Percentiles rank a stretch among this genome's conserved stretches.
Conservation (phyloP, 2,113 vertebrate species). For the Anoplopoma fimbria region DNA sequence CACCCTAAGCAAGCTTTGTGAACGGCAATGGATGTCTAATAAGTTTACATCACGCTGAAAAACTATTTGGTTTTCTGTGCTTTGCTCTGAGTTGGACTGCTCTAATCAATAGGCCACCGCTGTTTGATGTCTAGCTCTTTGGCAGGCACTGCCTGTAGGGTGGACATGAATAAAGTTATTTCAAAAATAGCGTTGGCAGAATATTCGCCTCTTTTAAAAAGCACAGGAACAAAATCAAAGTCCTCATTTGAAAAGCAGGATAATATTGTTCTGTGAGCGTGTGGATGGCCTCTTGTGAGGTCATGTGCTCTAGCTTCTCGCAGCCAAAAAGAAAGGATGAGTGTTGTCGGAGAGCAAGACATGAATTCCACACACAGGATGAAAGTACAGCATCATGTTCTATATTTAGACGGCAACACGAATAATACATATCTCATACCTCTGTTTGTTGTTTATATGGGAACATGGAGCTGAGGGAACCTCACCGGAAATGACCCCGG, state of each 20-base stretch:
- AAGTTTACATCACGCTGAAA: slow-evolving; percentile 12
- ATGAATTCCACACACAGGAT: slow-evolving; percentile 5
- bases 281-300: not conserved
- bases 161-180: slow-evolving; percentile 34
- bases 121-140: slow-evolving; percentile 54
- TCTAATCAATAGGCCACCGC: slow-evolving; percentile 55
- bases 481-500: slow-evolving; percentile 3
- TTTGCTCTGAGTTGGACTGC: slow-evolving; percentile 21
- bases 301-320: not conserved
- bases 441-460: slow-evolving; percentile 26
- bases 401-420: slow-evolving; percentile 17
- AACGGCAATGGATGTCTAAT: slow-evolving; percentile 25
- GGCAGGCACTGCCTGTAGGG: slow-evolving; percentile 31
- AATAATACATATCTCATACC: not conserved
- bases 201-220: slow-evolving; percentile 44
- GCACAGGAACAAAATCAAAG: slow-evolving; percentile 20
- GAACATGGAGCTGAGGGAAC: not conserved
- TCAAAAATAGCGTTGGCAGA: slow-evolving; percentile 46
- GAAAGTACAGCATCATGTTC: slow-evolving; percentile 6
- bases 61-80: slow-evolving; percentile 33
- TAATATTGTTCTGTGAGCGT: slow-evolving; percentile 20
- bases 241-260: slow-evolving; percentile 28
- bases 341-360: slow-evolving; percentile 1
- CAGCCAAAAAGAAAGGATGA: not conserved
- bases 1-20: slow-evolving; percentile 4